A percentile compares a stretch with the other conserved stretches of the same genome.
phyloP scores from a whole-genome alignment of 1,140 invertebrate species.

The Leptinotarsa lineolata region DNA sequence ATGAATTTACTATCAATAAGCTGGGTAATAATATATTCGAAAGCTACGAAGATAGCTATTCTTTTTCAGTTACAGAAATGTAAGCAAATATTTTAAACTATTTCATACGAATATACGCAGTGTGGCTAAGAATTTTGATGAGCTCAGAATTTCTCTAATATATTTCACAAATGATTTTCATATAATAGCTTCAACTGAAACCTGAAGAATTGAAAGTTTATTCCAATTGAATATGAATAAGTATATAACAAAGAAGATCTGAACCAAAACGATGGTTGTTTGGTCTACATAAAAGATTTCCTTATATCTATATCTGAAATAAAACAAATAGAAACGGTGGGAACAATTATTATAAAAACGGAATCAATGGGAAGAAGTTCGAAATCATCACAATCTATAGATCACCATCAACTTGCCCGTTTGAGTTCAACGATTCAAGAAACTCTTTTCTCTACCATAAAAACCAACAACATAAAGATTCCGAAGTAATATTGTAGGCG shows the following conservation, averaged over 20 bases:
- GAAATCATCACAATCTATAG: slow-evolving; percentile 15
- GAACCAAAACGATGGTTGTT: neutral
- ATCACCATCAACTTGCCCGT: neutral
- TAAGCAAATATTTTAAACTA: no score
- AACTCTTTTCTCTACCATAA: neutral
- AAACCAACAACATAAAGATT: neutral
- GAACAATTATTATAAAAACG: neutral
- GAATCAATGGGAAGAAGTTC: neutral
- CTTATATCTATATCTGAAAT: neutral
- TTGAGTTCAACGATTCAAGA: slow-evolving; percentile 13
- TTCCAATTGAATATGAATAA: neutral
- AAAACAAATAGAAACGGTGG: neutral
- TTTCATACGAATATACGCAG: no score
- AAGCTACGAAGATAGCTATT: no score
- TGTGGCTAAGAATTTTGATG: no score
- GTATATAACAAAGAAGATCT: neutral
- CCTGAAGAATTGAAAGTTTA: no score
- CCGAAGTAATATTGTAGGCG: slow-evolving; percentile 15
- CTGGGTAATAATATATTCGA: no score
- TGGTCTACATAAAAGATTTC: neutral
- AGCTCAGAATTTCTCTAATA: no score
- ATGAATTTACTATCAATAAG: no score
- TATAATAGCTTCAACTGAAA: no score
- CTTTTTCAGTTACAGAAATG: no score
- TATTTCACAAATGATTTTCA: no score